Evolutionary conservation across 2,113 vertebrate species (phyloP).

Genomic region (Suricata suricatta): DNA sequence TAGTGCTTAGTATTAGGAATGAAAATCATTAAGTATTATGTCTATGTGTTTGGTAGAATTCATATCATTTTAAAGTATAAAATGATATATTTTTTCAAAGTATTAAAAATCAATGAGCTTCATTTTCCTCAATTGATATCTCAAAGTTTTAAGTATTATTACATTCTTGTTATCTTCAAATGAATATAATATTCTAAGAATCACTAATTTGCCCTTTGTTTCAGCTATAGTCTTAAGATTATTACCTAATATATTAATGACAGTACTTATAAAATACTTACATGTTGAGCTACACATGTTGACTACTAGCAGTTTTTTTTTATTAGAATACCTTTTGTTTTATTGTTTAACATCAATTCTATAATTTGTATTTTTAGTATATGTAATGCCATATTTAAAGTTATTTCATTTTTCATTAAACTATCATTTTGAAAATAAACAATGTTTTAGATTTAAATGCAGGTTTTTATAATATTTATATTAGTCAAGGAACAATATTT

Average conservation of each 20-base stretch:
- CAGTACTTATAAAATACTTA: not conserved
- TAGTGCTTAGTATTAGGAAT: slow-evolving; percentile 30
- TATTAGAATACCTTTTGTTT: not conserved
- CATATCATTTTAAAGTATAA: slow-evolving; percentile 45
- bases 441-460: not conserved
- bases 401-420: slow-evolving; percentile 9
- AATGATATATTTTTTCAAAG: not conserved
- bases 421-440: not conserved
- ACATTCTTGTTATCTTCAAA: slow-evolving; percentile 12
- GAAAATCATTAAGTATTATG: not conserved
- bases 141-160: slow-evolving; percentile 30
- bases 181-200: not conserved
- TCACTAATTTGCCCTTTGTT: slow-evolving; percentile 24
- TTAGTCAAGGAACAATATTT: not conserved
- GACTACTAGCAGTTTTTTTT: no score
- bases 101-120: slow-evolving; percentile 36
- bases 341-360: not conserved
- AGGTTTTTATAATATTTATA: not conserved
- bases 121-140: slow-evolving; percentile 23
- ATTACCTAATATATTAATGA: not conserved
- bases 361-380: slow-evolving; percentile 39
- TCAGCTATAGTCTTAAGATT: not conserved
- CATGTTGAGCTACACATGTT: slow-evolving; percentile 23
- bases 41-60: not conserved
- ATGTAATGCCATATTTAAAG: not conserved